Conservation (phyloP, 1,140 invertebrate species). For the Penaeus indicus region DNA sequence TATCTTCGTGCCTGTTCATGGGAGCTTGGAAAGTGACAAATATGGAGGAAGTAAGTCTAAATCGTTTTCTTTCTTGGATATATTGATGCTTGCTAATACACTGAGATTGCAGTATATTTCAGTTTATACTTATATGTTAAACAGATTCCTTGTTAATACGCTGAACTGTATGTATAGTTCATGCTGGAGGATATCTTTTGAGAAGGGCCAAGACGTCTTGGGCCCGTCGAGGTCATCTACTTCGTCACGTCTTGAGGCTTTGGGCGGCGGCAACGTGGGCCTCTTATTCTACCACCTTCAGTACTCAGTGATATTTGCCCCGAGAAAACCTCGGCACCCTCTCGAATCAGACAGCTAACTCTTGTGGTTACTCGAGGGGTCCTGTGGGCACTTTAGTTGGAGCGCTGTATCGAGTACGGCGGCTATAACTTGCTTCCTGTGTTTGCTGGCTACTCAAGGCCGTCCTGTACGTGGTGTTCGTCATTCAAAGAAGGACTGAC, state of each 20-base stretch:
- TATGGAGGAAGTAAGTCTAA: conserved; percentile 48
- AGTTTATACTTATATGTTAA: neutral
- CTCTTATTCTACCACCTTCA: conserved; percentile 57
- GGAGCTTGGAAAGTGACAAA: conserved; percentile 57
- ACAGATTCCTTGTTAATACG: conserved; percentile 56
- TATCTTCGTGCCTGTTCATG: conserved; percentile 57
- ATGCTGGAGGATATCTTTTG: conserved; percentile 55
- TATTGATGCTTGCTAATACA: neutral
- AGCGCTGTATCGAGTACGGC: conserved; percentile 50
- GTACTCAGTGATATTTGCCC: conserved; percentile 58
- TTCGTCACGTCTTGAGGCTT: conserved; percentile 45
- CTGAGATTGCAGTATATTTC: neutral
- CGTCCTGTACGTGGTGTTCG: conserved; percentile 46
- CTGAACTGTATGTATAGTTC: conserved; percentile 39
- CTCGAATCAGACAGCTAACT: conserved; percentile 58
- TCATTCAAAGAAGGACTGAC: conserved; percentile 61
- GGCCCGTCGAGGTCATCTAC: conserved; percentile 57
- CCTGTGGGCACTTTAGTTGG: conserved; percentile 54
- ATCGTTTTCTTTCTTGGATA: neutral
- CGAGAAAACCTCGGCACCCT: conserved; percentile 44
- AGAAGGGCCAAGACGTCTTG: conserved; percentile 43
- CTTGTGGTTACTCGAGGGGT: conserved; percentile 59
- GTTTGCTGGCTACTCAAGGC: no score
- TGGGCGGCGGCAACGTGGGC: conserved; percentile 53
- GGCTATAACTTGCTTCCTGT: conserved; percentile 47